Conservation (phyloP, 1,140 invertebrate species). For the Diabrotica undecimpunctata region DNA sequence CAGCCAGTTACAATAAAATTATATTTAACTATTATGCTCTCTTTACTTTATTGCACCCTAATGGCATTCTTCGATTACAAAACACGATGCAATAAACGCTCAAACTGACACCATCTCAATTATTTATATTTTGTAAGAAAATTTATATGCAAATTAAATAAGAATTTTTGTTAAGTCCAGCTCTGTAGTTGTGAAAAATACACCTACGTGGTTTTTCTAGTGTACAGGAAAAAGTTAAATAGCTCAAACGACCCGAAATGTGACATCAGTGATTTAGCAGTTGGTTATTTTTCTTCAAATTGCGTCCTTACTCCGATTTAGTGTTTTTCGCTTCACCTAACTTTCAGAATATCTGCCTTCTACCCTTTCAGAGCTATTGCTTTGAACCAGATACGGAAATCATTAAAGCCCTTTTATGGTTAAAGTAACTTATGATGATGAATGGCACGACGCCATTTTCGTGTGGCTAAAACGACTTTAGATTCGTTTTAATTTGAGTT, state of each 20-base stretch:
- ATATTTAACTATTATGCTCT: too few species aligned
- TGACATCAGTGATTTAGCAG: slow-evolving; percentile 2
- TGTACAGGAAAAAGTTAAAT: not conserved
- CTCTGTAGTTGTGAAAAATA: not conserved
- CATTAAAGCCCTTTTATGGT: slow-evolving; percentile 2
- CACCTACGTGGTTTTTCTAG: not conserved
- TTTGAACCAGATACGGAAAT: slow-evolving; percentile 2
- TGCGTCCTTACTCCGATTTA: slow-evolving; percentile 1
- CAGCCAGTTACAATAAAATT: too few species aligned
- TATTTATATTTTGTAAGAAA: too few species aligned
- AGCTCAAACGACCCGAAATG: not conserved
- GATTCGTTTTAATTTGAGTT: slow-evolving; percentile 3
- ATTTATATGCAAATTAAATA: slow-evolving; percentile 3
- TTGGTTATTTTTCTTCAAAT: not conserved
- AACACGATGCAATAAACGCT: too few species aligned
- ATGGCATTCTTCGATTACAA: too few species aligned
- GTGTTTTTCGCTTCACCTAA: slow-evolving; percentile 2
- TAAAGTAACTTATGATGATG: slow-evolving; percentile 2
- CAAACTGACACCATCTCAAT: too few species aligned
- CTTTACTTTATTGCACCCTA: too few species aligned
- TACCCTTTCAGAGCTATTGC: not conserved
- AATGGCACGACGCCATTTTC: not conserved
- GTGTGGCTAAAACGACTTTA: not conserved
- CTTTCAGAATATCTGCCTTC: not conserved
- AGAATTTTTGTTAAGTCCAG: not conserved